A percentile compares a stretch with the other conserved stretches of the same genome.
phyloP scores from a whole-genome alignment of 2,113 vertebrate genomes.

The Aptenodytes forsteri region DNA sequence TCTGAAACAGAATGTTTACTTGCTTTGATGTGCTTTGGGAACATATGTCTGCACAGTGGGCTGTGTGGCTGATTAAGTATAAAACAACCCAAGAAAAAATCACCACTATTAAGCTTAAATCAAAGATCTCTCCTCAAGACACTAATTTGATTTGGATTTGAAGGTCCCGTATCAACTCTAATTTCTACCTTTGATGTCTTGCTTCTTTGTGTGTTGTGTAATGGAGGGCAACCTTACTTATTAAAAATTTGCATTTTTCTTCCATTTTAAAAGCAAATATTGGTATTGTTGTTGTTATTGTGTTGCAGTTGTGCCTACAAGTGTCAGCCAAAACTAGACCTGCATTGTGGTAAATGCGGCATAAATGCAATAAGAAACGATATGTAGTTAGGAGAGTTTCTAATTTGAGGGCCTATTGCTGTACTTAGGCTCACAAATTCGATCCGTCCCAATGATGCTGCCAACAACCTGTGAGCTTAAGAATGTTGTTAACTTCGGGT shows the following conservation, averaged over 20 bases:
- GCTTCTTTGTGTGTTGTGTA: slow-evolving; percentile 22
- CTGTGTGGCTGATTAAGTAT: slow-evolving; percentile 59
- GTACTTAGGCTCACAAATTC: background rate
- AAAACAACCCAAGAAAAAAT: slow-evolving; percentile 58
- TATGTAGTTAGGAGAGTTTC: background rate
- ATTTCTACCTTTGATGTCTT: slow-evolving; percentile 55
- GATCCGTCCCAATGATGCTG: background rate
- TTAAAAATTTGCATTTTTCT: background rate
- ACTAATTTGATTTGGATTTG: slow-evolving; percentile 66
- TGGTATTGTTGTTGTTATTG: slow-evolving; percentile 42
- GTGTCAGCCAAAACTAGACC: background rate
- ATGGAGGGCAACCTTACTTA: slow-evolving; percentile 50
- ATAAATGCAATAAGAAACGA: background rate
- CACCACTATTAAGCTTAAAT: slow-evolving; percentile 66
- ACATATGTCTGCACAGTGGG: slow-evolving; percentile 62
- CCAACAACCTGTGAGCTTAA: background rate
- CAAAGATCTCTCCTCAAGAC: slow-evolving; percentile 61
- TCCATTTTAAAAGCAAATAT: slow-evolving; percentile 25
- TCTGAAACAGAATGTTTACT: slow-evolving; percentile 73
- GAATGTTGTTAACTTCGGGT: background rate
- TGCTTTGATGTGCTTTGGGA: slow-evolving; percentile 69
- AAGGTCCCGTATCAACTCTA: slow-evolving; percentile 13
- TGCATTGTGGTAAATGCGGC: background rate
- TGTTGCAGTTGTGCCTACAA: slow-evolving; percentile 28
- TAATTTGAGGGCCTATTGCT: background rate